These are phyloP conservation scores for Rostratula benghalensis DNA, from an alignment of 2,113 vertebrate species.

Conservation along the genomic window DNA sequence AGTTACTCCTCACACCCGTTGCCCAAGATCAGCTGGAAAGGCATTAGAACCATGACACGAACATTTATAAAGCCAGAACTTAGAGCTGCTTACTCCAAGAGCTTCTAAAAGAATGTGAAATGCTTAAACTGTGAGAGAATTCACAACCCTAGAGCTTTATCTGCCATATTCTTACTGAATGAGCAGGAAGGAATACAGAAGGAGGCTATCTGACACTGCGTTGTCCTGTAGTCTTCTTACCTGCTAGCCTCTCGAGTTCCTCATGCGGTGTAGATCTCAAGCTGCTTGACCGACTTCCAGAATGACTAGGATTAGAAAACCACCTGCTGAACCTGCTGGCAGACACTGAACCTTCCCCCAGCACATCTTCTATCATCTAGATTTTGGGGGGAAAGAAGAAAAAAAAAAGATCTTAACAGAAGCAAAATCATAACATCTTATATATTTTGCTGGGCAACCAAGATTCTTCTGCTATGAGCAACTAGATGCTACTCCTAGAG, in stretches of 20 bases:
- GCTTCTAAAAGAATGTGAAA: neutral
- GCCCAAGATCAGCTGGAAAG: slow-evolving; percentile 6
- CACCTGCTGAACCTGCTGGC: slow-evolving; percentile 95
- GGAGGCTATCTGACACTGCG: neutral
- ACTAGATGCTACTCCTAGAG: neutral
- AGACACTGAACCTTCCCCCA: slow-evolving; percentile 90
- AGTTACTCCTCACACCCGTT: neutral
- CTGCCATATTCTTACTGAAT: neutral
- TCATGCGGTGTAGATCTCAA: slow-evolving; percentile 96
- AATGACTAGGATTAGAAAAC: slow-evolving; percentile 93
- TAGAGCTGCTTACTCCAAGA: neutral
- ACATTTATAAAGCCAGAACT: neutral
- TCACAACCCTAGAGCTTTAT: neutral
- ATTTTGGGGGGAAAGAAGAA: neutral
- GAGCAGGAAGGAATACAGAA: neutral
- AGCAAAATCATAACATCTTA: neutral
- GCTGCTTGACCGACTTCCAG: slow-evolving; percentile 93
- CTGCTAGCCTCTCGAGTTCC: slow-evolving; percentile 93
- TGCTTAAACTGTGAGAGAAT: neutral
- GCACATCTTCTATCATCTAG: slow-evolving; percentile 97
- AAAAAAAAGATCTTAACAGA: neutral
- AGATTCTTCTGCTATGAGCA: neutral
- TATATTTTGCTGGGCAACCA: slow-evolving; percentile 63
- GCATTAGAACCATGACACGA: neutral
- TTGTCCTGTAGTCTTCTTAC: slow-evolving; percentile 72